Percentiles rank a stretch among this genome's conserved stretches.
Conservation (phyloP, 1,140 invertebrate species). For the Drosophila nannoptera region DNA sequence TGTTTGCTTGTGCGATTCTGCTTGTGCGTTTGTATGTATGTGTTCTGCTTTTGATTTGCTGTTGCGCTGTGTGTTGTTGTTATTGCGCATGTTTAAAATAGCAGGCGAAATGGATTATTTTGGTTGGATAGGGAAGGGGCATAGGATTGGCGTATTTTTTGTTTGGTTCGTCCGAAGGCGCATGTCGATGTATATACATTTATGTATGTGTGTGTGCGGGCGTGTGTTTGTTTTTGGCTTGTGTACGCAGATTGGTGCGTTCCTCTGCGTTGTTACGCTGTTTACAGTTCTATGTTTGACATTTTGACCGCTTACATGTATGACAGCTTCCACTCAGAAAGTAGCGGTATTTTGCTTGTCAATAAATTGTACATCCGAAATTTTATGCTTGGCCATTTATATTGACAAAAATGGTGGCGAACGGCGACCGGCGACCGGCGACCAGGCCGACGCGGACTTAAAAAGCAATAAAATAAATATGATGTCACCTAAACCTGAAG, state of each 20-base stretch:
- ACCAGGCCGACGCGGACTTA: constrained; percentile 8
- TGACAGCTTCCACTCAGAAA: constrained; percentile 16
- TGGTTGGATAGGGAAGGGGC: constrained; percentile 24
- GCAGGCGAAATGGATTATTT: constrained; percentile 72
- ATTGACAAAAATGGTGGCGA: constrained; percentile 37
- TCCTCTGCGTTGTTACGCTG: constrained; percentile 37
- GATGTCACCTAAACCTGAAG: constrained; percentile 64
- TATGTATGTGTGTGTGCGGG: constrained; percentile 20
- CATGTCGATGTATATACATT: constrained; percentile 46
- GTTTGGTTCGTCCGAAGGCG: constrained; percentile 40
- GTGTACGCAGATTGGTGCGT: constrained; percentile 19
- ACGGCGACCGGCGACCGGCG: background rate
- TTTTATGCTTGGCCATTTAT: constrained; percentile 44
- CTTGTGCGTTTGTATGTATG: constrained; percentile 20
- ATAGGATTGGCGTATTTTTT: constrained; percentile 5
- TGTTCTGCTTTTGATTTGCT: constrained; percentile 64
- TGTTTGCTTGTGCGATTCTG: constrained; percentile 20
- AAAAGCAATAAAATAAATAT: constrained; percentile 66
- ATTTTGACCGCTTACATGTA: constrained; percentile 52
- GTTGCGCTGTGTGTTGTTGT: constrained; percentile 38
- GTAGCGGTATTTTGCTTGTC: constrained; percentile 32
- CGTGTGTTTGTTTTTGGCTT: constrained; percentile 23
- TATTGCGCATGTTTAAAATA: constrained; percentile 71
- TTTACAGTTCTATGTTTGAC: constrained; percentile 63
- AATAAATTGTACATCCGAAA: constrained; percentile 61